phyloP scores from a whole-genome alignment of 2,888 invertebrate genomes.

The Lysandra bellargus region DNA sequence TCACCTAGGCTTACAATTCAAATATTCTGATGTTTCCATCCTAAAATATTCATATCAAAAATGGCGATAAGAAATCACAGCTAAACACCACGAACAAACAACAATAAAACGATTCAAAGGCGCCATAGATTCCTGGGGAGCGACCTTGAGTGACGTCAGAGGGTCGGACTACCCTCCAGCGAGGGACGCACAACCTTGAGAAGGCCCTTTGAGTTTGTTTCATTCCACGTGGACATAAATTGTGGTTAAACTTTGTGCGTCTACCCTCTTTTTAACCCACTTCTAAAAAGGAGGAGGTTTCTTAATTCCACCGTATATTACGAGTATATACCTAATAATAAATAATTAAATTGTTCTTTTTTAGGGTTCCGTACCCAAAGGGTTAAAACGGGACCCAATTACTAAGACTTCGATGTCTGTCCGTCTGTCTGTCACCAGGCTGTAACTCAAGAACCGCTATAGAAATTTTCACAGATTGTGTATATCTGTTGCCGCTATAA shows the following conservation, averaged over 20 bases:
- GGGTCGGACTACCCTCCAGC: slow-evolving; percentile 1
- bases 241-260: neutral
- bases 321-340: no score
- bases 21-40: no score
- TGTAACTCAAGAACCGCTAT: no score
- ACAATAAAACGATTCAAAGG: slow-evolving; percentile 21
- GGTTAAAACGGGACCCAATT: no score
- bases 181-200: neutral
- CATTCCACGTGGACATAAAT: neutral
- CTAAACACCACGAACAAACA: neutral
- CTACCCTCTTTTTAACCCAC: neutral
- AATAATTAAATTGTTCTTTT: no score
- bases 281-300: neutral
- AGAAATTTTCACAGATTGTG: no score
- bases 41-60: neutral
- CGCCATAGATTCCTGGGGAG: slow-evolving; percentile 1
- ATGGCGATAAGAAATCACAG: neutral
- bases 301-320: no score
- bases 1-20: no score
- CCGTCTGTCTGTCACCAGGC: no score
- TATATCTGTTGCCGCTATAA: no score
- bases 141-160: slow-evolving; percentile 27
- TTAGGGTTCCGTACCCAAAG: no score
- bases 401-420: no score
- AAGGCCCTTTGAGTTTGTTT: neutral